A percentile compares a stretch with the other conserved stretches of the same genome.
These are phyloP conservation scores for Drosophila lowei DNA, from an alignment of 1,140 invertebrate genomes.

Conservation along the genomic window DNA sequence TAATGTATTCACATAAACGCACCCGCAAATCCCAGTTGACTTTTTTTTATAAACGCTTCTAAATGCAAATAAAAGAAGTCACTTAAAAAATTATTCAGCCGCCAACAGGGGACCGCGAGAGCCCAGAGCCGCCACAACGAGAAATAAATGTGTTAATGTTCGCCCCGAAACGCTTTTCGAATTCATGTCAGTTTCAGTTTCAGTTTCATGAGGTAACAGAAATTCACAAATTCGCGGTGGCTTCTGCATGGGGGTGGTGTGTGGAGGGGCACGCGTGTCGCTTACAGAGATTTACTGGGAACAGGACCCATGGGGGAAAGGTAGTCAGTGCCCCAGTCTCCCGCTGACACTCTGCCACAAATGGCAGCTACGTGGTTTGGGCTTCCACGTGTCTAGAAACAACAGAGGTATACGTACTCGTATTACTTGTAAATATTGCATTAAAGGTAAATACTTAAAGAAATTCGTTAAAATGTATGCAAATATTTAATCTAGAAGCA, in stretches of 20 bases:
- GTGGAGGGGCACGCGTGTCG: conserved; percentile 52
- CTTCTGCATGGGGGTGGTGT: conserved; percentile 16
- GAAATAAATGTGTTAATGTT: conserved; percentile 74
- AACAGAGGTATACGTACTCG: neutral
- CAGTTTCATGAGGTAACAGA: conserved; percentile 66
- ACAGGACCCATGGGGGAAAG: conserved; percentile 27
- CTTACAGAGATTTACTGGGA: conserved; percentile 56
- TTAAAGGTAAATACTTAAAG: conserved; percentile 20
- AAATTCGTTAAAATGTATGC: conserved; percentile 11
- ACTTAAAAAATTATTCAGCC: conserved; percentile 72
- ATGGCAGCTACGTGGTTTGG: conserved; percentile 66
- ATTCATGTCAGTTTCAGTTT: conserved; percentile 75
- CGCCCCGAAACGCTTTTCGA: conserved; percentile 67
- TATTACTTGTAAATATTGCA: conserved; percentile 30
- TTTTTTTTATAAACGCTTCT: conserved; percentile 47
- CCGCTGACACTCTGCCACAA: conserved; percentile 36
- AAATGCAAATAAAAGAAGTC: conserved; percentile 76
- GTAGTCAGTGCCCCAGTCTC: conserved; percentile 6
- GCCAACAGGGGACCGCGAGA: conserved; percentile 39
- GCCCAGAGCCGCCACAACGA: conserved; percentile 15
- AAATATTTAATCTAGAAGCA: conserved; percentile 34
- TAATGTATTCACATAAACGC: conserved; percentile 59
- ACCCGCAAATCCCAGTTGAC: conserved; percentile 54
- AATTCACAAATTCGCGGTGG: conserved; percentile 58
- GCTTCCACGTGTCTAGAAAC: conserved; percentile 6